Evolutionary conservation across 2,797 vertebrate species (phyloP), one percentile per base, ranked within the genome.

Genomic region (Hydrolagus colliei): DNA sequence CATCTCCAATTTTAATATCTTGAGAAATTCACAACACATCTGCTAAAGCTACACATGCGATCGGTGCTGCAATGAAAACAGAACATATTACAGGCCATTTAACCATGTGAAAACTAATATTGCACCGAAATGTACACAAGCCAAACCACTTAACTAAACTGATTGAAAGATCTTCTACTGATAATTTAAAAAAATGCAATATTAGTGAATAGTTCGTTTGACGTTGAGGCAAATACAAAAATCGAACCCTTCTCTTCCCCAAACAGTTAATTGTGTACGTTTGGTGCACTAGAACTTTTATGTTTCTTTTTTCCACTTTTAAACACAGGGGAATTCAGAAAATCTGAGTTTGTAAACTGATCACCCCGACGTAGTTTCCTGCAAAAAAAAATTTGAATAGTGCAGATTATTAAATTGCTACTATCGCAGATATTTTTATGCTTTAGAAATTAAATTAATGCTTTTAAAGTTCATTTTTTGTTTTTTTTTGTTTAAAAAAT

Each of bases 311-410:
- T 87, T 62, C 85, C 87, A 2, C 0, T 76, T 90, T 89, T 91
- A 16, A 1, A 0, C 65, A 1, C 0, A 86, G 86, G 63, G 2
- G 27, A 87, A 20, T 0, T 0, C 52, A 91, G 61, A 85, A 91
- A 91, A 0, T 86, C 18, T 0, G 8, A 72, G 71, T 87, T 9
- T 84, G 91, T 92, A 88, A 89, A 89, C 1, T 88, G 88, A 76
- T 93, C 92, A 0, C 90, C 92, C 1, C 18, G 91, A 71, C 92
- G 90, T 86, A 93, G 79, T 89, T 93, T 93, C 0, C 92, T 93
- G 88, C 22, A 86, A 72, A 87, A 89, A 2, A 68, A 86, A 86
- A 87, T 5, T 0, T 11, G 27, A 16, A 14, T 80, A 65, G n/a
- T 52, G 18, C 74, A 76, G 16, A 61, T 1, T 12, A 77, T 3